Evolutionary conservation across 2,888 invertebrate genomes (phyloP).

Genomic region (Phalera bucephala): DNA sequence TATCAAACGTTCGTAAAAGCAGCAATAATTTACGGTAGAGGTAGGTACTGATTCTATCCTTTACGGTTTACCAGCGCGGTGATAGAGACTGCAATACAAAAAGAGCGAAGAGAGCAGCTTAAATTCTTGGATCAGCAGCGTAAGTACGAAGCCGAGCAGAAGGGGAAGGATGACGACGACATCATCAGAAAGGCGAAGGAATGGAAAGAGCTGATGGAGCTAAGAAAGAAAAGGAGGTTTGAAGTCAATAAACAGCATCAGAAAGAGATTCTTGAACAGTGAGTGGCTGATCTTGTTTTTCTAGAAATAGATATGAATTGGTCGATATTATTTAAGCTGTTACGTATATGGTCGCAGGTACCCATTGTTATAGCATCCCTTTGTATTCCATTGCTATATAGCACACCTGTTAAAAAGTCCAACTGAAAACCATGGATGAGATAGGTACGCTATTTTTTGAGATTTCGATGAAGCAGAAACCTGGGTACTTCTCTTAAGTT

Average conservation of each 20-base stretch:
- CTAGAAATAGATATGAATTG: no score
- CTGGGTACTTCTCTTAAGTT: no score
- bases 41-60: not conserved
- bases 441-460: no score
- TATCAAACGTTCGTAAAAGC: no score
- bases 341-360: no score
- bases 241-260: constrained; percentile 63
- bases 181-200: constrained; percentile 56
- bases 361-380: no score
- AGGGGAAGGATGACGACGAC: constrained; percentile 52
- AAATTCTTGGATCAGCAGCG: constrained; percentile 59
- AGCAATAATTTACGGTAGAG: no score
- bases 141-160: constrained; percentile 46
- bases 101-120: constrained; percentile 65
- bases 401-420: no score
- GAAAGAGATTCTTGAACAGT: constrained; percentile 66
- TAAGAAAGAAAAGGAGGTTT: constrained; percentile 43
- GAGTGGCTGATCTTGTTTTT: constrained; percentile 24
- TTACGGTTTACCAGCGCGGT: constrained; percentile 54
- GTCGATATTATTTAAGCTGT: no score
- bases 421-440: no score
- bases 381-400: no score
- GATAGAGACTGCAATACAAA: constrained; percentile 67
- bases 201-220: constrained; percentile 53
- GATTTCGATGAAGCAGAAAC: no score